Evolutionary conservation across 2,113 vertebrate species (phyloP).

Genomic region (Grallaria varia): DNA sequence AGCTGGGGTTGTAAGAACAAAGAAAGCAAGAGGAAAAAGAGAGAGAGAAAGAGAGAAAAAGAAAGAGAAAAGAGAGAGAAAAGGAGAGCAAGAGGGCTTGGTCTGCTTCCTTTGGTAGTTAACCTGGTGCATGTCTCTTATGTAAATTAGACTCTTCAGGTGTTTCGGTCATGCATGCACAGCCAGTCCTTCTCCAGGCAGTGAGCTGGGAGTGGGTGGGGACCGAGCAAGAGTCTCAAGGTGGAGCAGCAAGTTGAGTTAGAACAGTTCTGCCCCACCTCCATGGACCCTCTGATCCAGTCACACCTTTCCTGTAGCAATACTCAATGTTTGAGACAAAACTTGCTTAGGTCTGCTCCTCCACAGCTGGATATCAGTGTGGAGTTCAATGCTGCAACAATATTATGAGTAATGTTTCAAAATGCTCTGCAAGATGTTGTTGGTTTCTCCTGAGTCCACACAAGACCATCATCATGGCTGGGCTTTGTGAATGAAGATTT

Average conservation of each 20-base stretch:
- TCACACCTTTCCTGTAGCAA: not conserved
- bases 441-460: not conserved
- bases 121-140: too few species aligned
- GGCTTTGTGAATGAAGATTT: too few species aligned
- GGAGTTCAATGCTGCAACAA: not conserved
- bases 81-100: too few species aligned
- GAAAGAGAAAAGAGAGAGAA: not conserved
- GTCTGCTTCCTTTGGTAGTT: not conserved
- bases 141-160: not conserved
- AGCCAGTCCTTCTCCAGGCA: not conserved
- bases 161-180: accelerated
- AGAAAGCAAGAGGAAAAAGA: not conserved
- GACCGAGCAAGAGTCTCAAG: not conserved
- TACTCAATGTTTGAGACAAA: not conserved
- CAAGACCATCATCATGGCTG: too few species aligned
- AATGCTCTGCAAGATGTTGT: not conserved
- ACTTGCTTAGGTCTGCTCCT: not conserved
- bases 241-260: not conserved
- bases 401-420: not conserved
- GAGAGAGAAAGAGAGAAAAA: not conserved
- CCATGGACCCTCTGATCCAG: accelerated
- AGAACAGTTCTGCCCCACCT: not conserved
- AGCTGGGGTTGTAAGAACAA: not conserved
- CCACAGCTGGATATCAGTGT: not conserved
- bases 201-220: too few species aligned